Evolutionary conservation across 2,797 vertebrate species (phyloP).

Genomic region (Melanotaenia maccullochi): DNA sequence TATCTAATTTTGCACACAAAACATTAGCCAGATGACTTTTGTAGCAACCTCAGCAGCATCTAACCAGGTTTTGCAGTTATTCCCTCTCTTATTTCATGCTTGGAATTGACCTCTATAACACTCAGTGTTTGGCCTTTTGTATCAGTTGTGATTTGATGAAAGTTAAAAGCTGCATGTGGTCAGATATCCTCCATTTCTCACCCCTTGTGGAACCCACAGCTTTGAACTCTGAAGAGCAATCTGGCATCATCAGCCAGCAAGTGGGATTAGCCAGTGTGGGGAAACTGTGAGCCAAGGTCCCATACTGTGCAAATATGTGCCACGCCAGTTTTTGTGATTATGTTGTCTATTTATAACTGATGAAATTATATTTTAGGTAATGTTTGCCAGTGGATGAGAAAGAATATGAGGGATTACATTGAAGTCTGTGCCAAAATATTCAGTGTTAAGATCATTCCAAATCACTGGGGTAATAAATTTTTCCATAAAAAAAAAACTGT

Average conservation of each 20-base stretch:
- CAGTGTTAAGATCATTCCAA: not conserved
- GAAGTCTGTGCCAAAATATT: conserved; percentile 8
- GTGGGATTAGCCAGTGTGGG: conserved; percentile 47
- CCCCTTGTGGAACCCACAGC: not conserved
- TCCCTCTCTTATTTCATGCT: conserved; percentile 16
- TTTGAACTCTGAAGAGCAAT: conserved; percentile 28
- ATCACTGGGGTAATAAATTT: no score
- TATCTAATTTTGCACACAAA: not conserved
- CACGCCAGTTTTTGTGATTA: conserved; percentile 46
- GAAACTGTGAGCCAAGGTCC: conserved; percentile 26
- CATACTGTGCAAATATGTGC: conserved; percentile 12
- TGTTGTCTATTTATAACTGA: conserved; percentile 38
- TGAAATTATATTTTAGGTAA: conserved; percentile 37
- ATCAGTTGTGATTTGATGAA: conserved; percentile 15
- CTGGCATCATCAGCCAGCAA: conserved; percentile 47
- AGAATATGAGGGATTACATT: conserved; percentile 3
- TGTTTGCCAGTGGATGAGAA: conserved; percentile 18
- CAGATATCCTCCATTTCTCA: not conserved
- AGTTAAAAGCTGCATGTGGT: not conserved
- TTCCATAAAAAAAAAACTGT: no score
- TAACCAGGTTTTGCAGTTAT: conserved; percentile 2
- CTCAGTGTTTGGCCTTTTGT: conserved; percentile 9
- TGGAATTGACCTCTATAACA: conserved; percentile 20
- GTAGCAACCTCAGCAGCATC: not conserved
- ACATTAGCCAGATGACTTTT: conserved; percentile 10